phyloP scores from a whole-genome alignment of 2,888 invertebrate genomes.

The Branchipolynoe longqiensis region DNA sequence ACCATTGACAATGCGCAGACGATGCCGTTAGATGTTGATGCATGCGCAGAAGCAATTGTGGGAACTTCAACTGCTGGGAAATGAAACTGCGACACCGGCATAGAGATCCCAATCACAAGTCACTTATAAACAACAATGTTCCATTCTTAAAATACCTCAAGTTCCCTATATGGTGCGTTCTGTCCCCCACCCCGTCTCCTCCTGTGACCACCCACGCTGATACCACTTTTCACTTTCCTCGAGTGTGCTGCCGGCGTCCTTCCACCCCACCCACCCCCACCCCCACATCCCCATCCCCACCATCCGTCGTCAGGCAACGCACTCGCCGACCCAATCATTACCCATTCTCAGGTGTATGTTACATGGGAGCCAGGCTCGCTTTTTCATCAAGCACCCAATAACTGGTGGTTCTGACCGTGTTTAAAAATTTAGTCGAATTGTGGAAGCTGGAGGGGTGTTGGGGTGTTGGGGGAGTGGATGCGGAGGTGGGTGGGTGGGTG shows the following conservation, averaged over 20 bases:
- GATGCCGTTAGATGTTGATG: no score
- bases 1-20: no score
- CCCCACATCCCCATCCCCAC: background rate
- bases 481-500: background rate
- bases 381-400: conserved; percentile 32
- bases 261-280: background rate
- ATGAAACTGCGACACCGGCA: no score
- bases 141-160: no score
- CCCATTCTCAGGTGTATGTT: conserved; percentile 43
- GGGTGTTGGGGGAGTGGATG: background rate
- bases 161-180: no score
- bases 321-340: conserved; percentile 15
- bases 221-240: background rate
- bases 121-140: no score
- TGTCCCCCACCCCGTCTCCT: no score
- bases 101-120: background rate
- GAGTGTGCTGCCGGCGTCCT: background rate
- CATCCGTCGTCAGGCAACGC: conserved; percentile 20
- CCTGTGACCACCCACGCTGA: background rate
- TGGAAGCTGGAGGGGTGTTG: background rate
- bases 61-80: no score
- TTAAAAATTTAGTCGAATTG: conserved; percentile 48
- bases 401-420: background rate
- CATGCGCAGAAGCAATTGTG: no score
- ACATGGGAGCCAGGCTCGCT: conserved; percentile 10